phyloP scores from a whole-genome alignment of 2,888 invertebrate genomes.

The Lasius fuliginosus region DNA sequence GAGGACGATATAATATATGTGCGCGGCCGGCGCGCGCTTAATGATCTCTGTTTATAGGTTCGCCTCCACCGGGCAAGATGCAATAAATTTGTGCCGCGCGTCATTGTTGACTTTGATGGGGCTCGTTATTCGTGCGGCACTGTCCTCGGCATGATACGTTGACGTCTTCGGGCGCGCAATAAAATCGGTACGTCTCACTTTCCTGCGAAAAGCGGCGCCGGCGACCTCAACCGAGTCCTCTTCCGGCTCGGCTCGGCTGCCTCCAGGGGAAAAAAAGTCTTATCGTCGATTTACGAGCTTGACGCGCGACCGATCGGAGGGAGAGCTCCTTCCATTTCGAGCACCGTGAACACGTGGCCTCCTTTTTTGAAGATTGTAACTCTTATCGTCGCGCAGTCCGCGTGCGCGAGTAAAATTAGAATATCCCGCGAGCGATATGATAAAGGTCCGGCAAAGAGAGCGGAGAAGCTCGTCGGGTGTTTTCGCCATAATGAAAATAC shows the following conservation, averaged over 20 bases:
- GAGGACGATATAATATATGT: not conserved
- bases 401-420: slow-evolving; percentile 40
- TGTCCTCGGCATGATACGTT: slow-evolving; percentile 69
- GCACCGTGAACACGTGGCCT: slow-evolving; percentile 38
- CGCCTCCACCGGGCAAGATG: slow-evolving; percentile 59
- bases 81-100: slow-evolving; percentile 71
- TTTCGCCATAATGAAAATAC: not conserved
- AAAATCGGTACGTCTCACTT: slow-evolving; percentile 70
- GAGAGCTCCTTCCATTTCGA: slow-evolving; percentile 30
- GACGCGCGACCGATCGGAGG: slow-evolving; percentile 33
- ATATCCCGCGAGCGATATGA: slow-evolving; percentile 17
- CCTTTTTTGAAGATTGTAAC: slow-evolving; percentile 32
- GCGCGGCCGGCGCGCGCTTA: slow-evolving; percentile 40
- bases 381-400: slow-evolving; percentile 13
- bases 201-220: slow-evolving; percentile 38
- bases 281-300: slow-evolving; percentile 52
- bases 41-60: slow-evolving; percentile 74
- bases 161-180: slow-evolving; percentile 61
- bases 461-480: slow-evolving; percentile 12
- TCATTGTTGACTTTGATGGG: slow-evolving; percentile 67
- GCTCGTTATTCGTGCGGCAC: slow-evolving; percentile 66
- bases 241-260: slow-evolving; percentile 46
- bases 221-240: slow-evolving; percentile 40
- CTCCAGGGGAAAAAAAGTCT: slow-evolving; percentile 24
- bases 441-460: not conserved